Percentiles rank a stretch among this genome's conserved stretches.
phyloP scores from a whole-genome alignment of 2,888 invertebrate genomes.

The Schizaphis graminum region DNA sequence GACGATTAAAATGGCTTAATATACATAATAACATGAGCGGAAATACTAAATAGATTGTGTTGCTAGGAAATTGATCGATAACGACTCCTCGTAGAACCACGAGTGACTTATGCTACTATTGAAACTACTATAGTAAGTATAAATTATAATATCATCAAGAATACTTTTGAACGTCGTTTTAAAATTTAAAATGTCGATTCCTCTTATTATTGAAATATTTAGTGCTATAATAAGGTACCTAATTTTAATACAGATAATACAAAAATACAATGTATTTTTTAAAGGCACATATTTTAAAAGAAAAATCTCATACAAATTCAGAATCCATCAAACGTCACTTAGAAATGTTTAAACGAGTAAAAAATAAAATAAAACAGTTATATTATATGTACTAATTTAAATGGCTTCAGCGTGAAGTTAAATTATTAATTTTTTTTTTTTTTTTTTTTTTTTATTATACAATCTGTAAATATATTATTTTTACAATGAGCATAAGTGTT shows the following conservation, averaged over 20 bases:
- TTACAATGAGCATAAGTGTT: too few species aligned
- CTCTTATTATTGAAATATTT: not conserved
- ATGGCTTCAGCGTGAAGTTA: not conserved
- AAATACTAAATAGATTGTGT: not conserved
- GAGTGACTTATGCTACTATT: not conserved
- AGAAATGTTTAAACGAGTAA: not conserved
- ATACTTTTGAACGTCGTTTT: not conserved
- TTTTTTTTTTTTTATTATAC: too few species aligned
- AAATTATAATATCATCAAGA: not conserved
- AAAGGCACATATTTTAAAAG: not conserved
- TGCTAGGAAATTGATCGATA: not conserved
- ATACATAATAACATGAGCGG: not conserved
- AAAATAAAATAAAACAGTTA: not conserved
- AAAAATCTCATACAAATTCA: not conserved
- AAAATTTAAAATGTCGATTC: not conserved
- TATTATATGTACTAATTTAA: not conserved
- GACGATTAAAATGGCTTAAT: not conserved
- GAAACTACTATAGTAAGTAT: not conserved
- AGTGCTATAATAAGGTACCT: not conserved
- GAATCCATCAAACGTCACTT: not conserved
- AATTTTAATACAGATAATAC: not conserved
- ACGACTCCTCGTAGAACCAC: not conserved
- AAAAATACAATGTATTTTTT: not conserved
- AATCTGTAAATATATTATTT: too few species aligned
- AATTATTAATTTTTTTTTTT: too few species aligned